Evolutionary conservation across 2,797 vertebrate species (phyloP), one percentile per base, ranked within the genome.

Genomic region (Acanthurus leucopareius): DNA sequence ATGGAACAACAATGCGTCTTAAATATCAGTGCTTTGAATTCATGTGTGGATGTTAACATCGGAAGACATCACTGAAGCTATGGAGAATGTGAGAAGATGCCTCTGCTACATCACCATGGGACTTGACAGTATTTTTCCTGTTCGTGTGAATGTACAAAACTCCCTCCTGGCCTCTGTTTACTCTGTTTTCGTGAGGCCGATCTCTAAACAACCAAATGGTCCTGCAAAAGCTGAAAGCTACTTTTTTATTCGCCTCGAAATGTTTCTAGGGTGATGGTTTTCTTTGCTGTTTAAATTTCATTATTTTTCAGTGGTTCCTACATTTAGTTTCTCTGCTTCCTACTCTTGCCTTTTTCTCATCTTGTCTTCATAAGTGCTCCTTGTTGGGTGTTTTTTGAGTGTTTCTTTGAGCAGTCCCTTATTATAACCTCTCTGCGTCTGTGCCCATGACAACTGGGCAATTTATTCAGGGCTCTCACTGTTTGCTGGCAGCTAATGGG

Each of bases 391-490:
- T 40, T 62, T 76, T 20, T 42, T 10, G 16, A 9, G 44, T 58
- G 28, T 45, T 73, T 45, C 64, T 72, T 51, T 66, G 15, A 63
- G 38, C 49, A 28, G 54, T 64, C 11, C 69, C 42, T 40, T 15
- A 54, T 65, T 82, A 85, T 79, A 82, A 70, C 35, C 72, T 79
- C 62, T 79, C 42, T 71, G 60, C 5, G 52, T 80, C 76, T 25
- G 82, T 81, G 60, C 54, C 83, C 81, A 88, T 82, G 82, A 88
- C 86, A 92, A 90, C 83, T 32, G 73, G 58, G 71, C 83, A 80
- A 83, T 84, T 80, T 83, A 75, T 25, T 25, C 25, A 25, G 25
- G 25, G 25, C 25, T 25, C 25, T 25, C 25, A 25, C 25, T 25
- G 25, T 3, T 25, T 25, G 25, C 25, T 25, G 71, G 78, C 49